These are phyloP conservation scores for Melanchra persicariae DNA, from an alignment of 2,888 invertebrate species.

Conservation along the genomic window DNA sequence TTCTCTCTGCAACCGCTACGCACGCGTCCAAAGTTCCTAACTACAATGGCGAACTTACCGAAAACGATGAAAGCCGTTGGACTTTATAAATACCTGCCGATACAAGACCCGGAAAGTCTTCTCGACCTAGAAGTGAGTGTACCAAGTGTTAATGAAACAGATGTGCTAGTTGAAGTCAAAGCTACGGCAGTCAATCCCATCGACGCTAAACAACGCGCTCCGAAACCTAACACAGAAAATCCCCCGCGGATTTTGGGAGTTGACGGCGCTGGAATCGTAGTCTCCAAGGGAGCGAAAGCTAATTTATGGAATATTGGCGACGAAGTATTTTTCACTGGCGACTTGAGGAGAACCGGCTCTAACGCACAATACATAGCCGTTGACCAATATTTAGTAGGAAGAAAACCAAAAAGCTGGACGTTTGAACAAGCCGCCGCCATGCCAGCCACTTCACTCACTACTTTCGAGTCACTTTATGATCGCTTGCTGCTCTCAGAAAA, in stretches of 20 bases:
- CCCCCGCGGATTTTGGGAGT: conserved; percentile 82
- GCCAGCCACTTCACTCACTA: conserved; percentile 82
- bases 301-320: conserved; percentile 80
- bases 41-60: conserved; percentile 72
- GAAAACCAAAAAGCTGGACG: conserved; percentile 81
- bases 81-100: conserved; percentile 84
- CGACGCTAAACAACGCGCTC: conserved; percentile 83
- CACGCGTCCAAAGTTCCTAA: conserved; percentile 27
- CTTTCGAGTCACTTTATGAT: conserved; percentile 82
- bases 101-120: conserved; percentile 79
- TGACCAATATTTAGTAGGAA: conserved; percentile 78
- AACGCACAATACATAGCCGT: conserved; percentile 84
- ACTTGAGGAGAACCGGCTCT: conserved; percentile 79
- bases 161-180: conserved; percentile 84
- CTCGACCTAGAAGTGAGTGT: conserved; percentile 80
- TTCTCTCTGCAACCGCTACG: conserved; percentile 13
- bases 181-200: conserved; percentile 85
- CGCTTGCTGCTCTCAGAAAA: conserved; percentile 81
- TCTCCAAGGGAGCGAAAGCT: conserved; percentile 76
- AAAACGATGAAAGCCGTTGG: conserved; percentile 87
- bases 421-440: conserved; percentile 87
- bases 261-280: conserved; percentile 85
- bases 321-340: conserved; percentile 84
- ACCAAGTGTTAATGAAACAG: conserved; percentile 74
- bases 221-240: conserved; percentile 77